Evolutionary conservation across 2,113 vertebrate genomes (phyloP), one percentile per base, ranked within the genome.

Genomic region (Dissostichus mawsoni): DNA sequence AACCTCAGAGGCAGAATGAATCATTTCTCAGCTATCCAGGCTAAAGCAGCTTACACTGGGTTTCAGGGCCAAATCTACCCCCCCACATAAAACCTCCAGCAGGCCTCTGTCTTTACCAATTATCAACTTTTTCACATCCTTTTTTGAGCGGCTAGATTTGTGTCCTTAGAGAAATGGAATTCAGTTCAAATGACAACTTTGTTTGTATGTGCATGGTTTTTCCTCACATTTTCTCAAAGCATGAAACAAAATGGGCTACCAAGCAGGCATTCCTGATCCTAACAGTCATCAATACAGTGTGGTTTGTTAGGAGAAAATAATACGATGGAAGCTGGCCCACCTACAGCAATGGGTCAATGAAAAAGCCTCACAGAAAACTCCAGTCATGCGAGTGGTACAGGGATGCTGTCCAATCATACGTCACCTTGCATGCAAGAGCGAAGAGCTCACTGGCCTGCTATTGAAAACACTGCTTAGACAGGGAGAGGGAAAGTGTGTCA

Each of bases 401-500:
- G 58, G 63, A 79, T 77, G 52, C 59, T 79, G 64, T 78, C 70
- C 70, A 70, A 58, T 80, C 75, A 79, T 64, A 85, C 69, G 45
- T 90, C 87, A 76, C 48, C 67, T 92, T 69, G 81, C 84, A 90
- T 83, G 88, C 78, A 85, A 88, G 77, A 20, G 74, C 52, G n/a
- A 29, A 78, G 56, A 80, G 45, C 20, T 85, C 69, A 78, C 75
- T 76, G 74, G 81, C 55, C 66, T 75, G 70, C 63, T 66, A 69
- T 80, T 83, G 74, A 75, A 90, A 78, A 85, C 69, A 82, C 51
- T 20, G 52, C 13, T 69, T 75, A 73, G 69, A 83, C 47, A 72
- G 36, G 12, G 45, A 78, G 62, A 79, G 62, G 45, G 45, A 8
- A 58, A 59, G 72, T 82, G 72, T 80, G 78, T 89, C 76, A 58